A percentile compares a stretch with the other conserved stretches of the same genome.
Evolutionary conservation across 2,113 vertebrate species (phyloP).

Genomic region (Rhombomys opimus): DNA sequence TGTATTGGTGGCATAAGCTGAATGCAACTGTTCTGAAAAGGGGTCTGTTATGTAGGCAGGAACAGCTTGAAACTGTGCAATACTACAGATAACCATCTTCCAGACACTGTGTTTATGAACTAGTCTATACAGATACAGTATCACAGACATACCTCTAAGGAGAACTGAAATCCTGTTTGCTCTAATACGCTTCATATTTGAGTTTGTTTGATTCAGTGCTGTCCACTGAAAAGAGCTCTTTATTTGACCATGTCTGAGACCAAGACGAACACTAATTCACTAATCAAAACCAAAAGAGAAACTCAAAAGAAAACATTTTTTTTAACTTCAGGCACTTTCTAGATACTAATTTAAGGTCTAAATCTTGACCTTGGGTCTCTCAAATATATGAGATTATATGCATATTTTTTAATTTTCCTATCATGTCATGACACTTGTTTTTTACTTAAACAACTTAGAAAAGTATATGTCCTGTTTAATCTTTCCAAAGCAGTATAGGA

Average conservation of each 20-base stretch:
- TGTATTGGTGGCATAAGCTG: conserved; percentile 8
- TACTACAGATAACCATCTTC: not conserved
- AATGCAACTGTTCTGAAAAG: conserved; percentile 46
- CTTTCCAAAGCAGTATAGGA: conserved; percentile 44
- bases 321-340: conserved; percentile 38
- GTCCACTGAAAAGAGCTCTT: conserved; percentile 35
- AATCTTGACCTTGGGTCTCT: conserved; percentile 14
- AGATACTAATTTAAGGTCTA: conserved; percentile 15
- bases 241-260: conserved; percentile 8
- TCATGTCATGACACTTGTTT: not conserved
- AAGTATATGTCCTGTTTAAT: conserved; percentile 5
- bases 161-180: not conserved
- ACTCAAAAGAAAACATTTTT: conserved; percentile 40
- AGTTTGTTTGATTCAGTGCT: not conserved
- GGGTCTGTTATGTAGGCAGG: not conserved
- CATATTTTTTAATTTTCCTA: conserved; percentile 40
- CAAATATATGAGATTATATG: not conserved
- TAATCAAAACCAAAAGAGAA: conserved; percentile 36
- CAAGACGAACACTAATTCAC: conserved; percentile 44
- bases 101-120: not conserved
- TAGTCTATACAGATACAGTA: not conserved
- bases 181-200: conserved; percentile 23
- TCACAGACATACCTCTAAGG: not conserved
- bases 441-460: conserved; percentile 33
- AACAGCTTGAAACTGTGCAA: conserved; percentile 27